Evolutionary conservation across 2,797 vertebrate genomes (phyloP), one percentile per base, ranked within the genome.

Genomic region (Leptodactylus fallax): DNA sequence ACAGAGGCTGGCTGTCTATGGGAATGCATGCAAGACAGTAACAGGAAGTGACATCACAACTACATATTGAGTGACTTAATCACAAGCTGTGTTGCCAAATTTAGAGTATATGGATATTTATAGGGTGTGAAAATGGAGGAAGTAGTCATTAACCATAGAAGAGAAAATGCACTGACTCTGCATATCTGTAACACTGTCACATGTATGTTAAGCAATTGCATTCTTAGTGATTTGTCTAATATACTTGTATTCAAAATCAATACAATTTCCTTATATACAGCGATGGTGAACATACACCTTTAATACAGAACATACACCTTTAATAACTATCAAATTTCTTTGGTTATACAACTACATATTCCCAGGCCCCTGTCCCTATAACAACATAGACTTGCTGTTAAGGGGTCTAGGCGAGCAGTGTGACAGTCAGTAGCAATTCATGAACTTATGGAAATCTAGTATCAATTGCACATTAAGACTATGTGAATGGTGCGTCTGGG

Each of bases 41-140:
- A 63, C 55, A 85, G 82, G 87, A 85, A 88, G 83, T 85, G 87
- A 85, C 11, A 79, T 83, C 87, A 87, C 60, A 51, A 56, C 72
- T 55, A 36, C 10, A 65, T 51, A 55, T 78, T 17, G 25, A 23
- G 67, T 12, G 56, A 12, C 56, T 58, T 4, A 27, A 14, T 58
- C 36, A 86, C 12, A 72, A 47, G 36, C 16, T 63, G 69, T 49
- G 56, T 21, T 10, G 69, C 36, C 17, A 13, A 6, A 19, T 76
- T 49, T 76, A n/a, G 3, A 76, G 21, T 49, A 12, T 49, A n/a
- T 11, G 72, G 72, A 19, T 47, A 72, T 72, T 72, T 72, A 45
- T 72, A 36, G 36, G 16, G 67, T 17, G 67, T 71, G 67, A 36
- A 45, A 27, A 17, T 10, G 10, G 11, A 27, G 27, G 67, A 71